Evolutionary conservation across 2,888 invertebrate genomes (phyloP).

Genomic region (Agonopterix heracliana): DNA sequence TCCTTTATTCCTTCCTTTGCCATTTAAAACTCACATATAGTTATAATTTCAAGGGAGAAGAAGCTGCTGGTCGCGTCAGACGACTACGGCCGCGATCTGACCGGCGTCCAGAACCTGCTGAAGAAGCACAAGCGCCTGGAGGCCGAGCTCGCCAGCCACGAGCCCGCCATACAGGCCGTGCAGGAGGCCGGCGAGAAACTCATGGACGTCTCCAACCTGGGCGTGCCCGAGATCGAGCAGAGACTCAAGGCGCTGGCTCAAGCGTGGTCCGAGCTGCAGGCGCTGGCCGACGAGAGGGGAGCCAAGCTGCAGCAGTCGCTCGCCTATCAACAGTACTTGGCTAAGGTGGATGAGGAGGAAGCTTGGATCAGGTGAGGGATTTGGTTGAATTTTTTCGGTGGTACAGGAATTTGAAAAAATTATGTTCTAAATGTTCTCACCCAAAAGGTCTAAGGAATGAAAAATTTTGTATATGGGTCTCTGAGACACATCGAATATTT

Average conservation of each 20-base stretch:
- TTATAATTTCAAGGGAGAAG: conserved; percentile 84
- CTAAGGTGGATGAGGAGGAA: conserved; percentile 98
- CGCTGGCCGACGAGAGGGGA: conserved; percentile 89
- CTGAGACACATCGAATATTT: no score
- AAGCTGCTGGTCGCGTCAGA: conserved; percentile 97
- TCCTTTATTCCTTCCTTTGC: no score
- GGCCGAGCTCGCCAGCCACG: conserved; percentile 97
- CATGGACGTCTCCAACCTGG: conserved; percentile 95
- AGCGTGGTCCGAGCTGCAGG: conserved; percentile 96
- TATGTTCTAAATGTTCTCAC: no score
- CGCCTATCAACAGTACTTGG: conserved; percentile 97
- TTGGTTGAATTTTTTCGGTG: no score
- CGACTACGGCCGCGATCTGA: conserved; percentile 98
- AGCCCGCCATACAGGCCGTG: conserved; percentile 93
- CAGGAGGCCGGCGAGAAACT: conserved; percentile 90
- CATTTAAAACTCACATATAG: no score
- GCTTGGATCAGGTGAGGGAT: conserved; percentile 90
- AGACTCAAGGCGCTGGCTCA: conserved; percentile 87
- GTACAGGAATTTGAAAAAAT: no score
- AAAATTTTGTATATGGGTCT: no score
- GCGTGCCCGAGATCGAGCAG: conserved; percentile 94
- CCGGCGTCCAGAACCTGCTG: conserved; percentile 97
- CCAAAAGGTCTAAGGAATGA: no score
- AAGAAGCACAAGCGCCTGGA: conserved; percentile 99
- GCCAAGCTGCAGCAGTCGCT: conserved; percentile 97